Percentiles rank a stretch among this genome's conserved stretches.
Evolutionary conservation across 2,888 invertebrate genomes (phyloP).

Genomic region (Galerucella nymphaeae): DNA sequence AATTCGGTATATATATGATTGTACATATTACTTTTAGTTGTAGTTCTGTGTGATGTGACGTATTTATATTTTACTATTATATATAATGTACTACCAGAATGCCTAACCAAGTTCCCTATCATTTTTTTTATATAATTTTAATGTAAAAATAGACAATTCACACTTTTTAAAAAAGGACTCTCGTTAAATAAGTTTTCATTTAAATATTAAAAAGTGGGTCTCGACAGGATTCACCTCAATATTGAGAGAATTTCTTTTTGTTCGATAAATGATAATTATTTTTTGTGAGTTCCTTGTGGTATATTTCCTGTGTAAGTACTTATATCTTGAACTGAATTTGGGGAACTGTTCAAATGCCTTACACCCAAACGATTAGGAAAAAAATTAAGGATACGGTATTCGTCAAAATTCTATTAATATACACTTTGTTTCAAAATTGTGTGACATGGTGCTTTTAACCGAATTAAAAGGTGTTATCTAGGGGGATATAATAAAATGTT

Average conservation of each 20-base stretch:
- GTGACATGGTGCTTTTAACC: neutral
- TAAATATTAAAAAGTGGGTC: neutral
- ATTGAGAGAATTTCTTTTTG: neutral
- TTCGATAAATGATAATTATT: neutral
- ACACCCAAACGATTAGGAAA: constrained; percentile 36
- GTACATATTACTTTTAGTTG: constrained; percentile 54
- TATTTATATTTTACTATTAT: constrained; percentile 56
- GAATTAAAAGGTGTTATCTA: neutral
- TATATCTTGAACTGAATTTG: constrained; percentile 24
- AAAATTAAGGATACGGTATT: constrained; percentile 34
- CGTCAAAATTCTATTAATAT: neutral
- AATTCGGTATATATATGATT: constrained; percentile 45
- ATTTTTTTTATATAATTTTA: constrained; percentile 6
- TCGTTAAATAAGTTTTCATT: neutral
- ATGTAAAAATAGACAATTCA: constrained; percentile 2
- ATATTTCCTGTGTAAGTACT: constrained; percentile 12
- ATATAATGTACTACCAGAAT: constrained; percentile 49
- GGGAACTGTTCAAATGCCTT: constrained; percentile 46
- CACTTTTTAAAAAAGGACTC: neutral
- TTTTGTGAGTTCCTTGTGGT: neutral
- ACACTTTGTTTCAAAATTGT: neutral
- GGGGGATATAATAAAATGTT: neutral
- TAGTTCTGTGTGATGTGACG: constrained; percentile 55
- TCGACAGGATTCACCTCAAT: too few species aligned
- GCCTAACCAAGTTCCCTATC: constrained; percentile 45